These are phyloP conservation scores for Pipistrellus kuhlii DNA, from an alignment of 2,797 vertebrate genomes.

Conservation along the genomic window DNA sequence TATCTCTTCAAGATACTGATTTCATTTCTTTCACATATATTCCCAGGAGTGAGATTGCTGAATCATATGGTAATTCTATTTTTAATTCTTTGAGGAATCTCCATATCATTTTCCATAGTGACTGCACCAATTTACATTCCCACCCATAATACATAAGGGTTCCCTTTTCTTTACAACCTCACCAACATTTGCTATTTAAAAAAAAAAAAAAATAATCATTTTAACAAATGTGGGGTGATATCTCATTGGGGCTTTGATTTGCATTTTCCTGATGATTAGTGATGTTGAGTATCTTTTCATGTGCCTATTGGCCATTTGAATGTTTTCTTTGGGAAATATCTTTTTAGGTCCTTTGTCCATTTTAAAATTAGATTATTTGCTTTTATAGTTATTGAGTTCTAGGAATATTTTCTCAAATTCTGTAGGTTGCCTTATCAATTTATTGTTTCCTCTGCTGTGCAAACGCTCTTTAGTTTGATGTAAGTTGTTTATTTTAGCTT, in stretches of 20 bases:
- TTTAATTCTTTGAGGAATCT: neutral
- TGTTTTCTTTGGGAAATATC: slow-evolving; percentile 3
- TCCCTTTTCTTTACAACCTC: neutral
- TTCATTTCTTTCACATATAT: neutral
- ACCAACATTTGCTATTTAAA: neutral
- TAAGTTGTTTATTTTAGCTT: neutral
- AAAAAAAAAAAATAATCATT: neutral
- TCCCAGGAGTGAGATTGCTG: neutral
- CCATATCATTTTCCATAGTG: neutral
- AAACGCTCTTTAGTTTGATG: neutral
- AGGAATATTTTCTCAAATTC: neutral
- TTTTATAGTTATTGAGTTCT: neutral
- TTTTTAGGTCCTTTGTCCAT: neutral
- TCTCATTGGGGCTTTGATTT: neutral
- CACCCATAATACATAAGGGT: neutral
- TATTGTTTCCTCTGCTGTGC: neutral
- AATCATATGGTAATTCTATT: neutral
- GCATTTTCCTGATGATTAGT: neutral
- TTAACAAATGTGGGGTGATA: neutral
- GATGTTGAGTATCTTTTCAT: neutral
- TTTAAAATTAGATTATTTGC: neutral
- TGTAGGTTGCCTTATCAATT: neutral
- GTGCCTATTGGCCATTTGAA: neutral
- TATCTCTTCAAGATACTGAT: neutral
- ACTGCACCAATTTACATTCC: neutral